Percentiles rank a stretch among this genome's conserved stretches.
Evolutionary conservation across 2,113 vertebrate genomes (phyloP).

Genomic region (Herpailurus yagouaroundi): DNA sequence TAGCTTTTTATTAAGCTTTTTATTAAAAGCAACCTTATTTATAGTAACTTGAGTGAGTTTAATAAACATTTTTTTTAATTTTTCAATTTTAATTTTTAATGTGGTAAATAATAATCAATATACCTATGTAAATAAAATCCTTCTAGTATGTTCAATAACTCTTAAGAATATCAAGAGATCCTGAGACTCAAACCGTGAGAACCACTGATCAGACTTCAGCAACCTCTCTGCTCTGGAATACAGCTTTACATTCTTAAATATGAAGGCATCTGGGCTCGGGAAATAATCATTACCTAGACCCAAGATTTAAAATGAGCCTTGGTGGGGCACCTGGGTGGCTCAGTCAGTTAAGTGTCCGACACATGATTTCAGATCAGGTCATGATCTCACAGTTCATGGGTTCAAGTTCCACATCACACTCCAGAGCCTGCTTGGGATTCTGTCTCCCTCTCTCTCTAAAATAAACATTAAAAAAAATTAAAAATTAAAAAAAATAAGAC

Average conservation of each 20-base stretch:
- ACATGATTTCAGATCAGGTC: too few relatives aligned
- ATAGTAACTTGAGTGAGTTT: not conserved
- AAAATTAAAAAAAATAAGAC: not conserved
- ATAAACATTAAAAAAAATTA: too few relatives aligned
- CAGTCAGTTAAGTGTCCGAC: too few relatives aligned
- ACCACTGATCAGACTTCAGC: not conserved
- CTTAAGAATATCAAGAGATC: not conserved
- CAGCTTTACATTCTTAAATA: not conserved
- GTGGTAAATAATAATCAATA: not conserved
- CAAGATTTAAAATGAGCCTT: constrained; percentile 19
- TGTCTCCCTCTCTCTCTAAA: too few relatives aligned
- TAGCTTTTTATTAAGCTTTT: not conserved
- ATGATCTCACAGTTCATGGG: too few relatives aligned
- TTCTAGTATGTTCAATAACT: not conserved
- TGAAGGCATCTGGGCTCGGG: not conserved
- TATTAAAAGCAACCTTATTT: not conserved
- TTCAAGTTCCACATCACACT: too few relatives aligned
- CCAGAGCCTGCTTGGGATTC: too few relatives aligned
- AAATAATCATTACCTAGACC: constrained; percentile 16
- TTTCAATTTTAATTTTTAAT: constrained; percentile 32
- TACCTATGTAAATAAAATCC: not conserved
- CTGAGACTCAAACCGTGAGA: constrained; percentile 5
- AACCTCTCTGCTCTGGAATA: not conserved
- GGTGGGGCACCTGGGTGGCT: not conserved
- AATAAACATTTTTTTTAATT: not conserved